Conservation (phyloP, 1,140 invertebrate genomes). For the Drosophila trapezifrons region DNA sequence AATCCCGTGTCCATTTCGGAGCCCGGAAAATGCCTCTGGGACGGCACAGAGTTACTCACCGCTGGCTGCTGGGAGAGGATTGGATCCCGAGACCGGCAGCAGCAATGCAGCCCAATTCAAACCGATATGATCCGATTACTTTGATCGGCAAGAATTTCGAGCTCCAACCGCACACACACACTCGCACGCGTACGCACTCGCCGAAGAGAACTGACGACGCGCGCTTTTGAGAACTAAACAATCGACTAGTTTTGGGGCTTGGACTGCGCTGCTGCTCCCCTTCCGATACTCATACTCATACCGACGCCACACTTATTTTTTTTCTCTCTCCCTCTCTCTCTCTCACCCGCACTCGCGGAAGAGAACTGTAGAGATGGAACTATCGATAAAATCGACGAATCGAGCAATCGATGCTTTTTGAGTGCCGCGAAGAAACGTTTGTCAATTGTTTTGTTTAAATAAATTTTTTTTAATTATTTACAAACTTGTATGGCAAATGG, state of each 20-base stretch:
- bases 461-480: no score
- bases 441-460: no score
- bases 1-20: constrained; percentile 41
- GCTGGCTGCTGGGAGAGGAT: constrained; percentile 32
- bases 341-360: constrained; percentile 2
- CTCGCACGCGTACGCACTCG: constrained; percentile 21
- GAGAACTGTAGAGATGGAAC: not conserved
- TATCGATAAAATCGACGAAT: not conserved
- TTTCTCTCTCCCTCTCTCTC: not conserved
- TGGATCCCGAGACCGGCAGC: constrained; percentile 5
- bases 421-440: no score
- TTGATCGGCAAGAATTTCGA: constrained; percentile 49
- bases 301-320: not conserved
- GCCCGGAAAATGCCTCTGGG: constrained; percentile 36
- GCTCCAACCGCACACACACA: constrained; percentile 12
- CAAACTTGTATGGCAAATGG: no score
- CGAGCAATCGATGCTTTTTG: not conserved
- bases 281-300: constrained; percentile 19
- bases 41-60: constrained; percentile 47
- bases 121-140: constrained; percentile 11
- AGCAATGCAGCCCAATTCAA: constrained; percentile 2
- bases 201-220: constrained; percentile 34
- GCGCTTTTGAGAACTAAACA: constrained; percentile 36
- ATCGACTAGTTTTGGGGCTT: constrained; percentile 40
- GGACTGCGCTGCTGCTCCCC: constrained; percentile 15